Conservation (phyloP, 2,888 invertebrate genomes). For the Podabrus alpinus region DNA sequence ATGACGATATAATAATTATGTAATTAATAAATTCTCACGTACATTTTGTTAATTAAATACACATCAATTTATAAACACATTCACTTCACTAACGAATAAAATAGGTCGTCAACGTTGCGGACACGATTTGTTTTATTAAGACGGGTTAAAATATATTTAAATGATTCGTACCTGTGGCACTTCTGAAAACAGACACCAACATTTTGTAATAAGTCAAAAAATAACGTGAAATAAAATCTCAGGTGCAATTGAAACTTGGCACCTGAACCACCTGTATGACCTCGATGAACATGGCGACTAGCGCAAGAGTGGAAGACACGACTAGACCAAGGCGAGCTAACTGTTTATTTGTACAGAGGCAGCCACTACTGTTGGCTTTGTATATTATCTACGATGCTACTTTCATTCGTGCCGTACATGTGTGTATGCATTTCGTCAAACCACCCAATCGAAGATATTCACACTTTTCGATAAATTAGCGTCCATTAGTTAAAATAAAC, state of each 20-base stretch:
- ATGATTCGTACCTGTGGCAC: conserved; percentile 30
- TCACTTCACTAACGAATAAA: not conserved
- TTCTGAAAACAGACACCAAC: conserved; percentile 36
- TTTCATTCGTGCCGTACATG: not conserved
- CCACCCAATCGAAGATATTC: not conserved
- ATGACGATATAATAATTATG: not conserved
- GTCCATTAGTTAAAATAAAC: not conserved
- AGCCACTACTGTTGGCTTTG: not conserved
- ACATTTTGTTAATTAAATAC: not conserved
- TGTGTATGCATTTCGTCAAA: not conserved
- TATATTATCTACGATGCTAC: not conserved
- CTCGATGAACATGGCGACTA: conserved; percentile 28
- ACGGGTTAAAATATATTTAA: not conserved
- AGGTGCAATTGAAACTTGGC: conserved; percentile 5
- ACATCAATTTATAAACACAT: not conserved
- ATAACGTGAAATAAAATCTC: not conserved
- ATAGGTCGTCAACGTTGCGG: not conserved
- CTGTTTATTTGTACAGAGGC: not conserved
- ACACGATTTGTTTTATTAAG: not conserved
- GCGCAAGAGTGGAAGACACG: conserved; percentile 5
- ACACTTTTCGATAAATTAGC: not conserved
- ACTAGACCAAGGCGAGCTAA: conserved; percentile 2
- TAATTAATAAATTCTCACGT: not conserved
- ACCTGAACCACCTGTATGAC: conserved; percentile 24
- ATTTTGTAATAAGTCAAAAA: conserved; percentile 18